These are phyloP conservation scores for Chinchilla lanigera DNA, from an alignment of 2,113 vertebrate genomes.

Conservation along the genomic window DNA sequence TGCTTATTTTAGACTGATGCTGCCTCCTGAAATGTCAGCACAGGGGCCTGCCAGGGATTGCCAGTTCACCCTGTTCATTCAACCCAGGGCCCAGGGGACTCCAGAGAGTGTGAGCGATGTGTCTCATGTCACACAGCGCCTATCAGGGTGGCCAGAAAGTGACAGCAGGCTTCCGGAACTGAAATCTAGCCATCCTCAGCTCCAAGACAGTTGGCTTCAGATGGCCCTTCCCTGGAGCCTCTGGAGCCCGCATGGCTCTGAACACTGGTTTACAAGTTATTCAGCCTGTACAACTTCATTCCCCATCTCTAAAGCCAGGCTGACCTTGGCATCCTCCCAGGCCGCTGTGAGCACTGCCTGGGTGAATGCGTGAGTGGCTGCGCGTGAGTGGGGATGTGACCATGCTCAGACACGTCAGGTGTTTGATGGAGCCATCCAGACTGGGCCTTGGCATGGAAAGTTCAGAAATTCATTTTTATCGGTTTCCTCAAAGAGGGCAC, in stretches of 20 bases:
- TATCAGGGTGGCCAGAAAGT: background rate
- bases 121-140: background rate
- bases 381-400: background rate
- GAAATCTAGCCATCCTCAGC: background rate
- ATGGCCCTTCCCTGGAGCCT: background rate
- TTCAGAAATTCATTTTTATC: constrained; percentile 35
- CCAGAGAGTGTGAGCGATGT: background rate
- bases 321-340: background rate
- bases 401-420: background rate
- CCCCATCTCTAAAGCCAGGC: background rate
- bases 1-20: constrained; percentile 79
- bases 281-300: background rate
- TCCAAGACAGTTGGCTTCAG: background rate
- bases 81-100: background rate
- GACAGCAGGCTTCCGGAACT: background rate
- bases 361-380: background rate
- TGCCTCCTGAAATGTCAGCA: constrained; percentile 74
- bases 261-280: background rate
- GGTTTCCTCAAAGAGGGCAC: background rate
- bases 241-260: background rate
- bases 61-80: constrained; percentile 42
- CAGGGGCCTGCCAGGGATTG: background rate
- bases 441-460: background rate
- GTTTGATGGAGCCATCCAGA: background rate
- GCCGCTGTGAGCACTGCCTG: background rate